A percentile compares a stretch with the other conserved stretches of the same genome.
Evolutionary conservation across 2,888 invertebrate species (phyloP).

Genomic region (Uloborus plumipes): DNA sequence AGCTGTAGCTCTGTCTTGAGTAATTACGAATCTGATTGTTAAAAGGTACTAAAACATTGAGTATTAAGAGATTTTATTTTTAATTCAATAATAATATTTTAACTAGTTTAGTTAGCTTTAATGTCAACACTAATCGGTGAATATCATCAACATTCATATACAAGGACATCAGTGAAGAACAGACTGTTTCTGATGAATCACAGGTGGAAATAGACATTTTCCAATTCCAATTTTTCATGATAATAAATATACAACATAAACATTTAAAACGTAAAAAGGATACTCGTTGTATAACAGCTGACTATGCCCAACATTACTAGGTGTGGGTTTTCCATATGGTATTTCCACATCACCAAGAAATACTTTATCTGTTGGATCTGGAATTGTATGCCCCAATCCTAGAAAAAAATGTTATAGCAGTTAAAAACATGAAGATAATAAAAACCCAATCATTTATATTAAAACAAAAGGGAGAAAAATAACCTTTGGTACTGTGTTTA

Average conservation of each 20-base stretch:
- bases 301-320: constrained; percentile 69
- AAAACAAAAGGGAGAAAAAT: not conserved
- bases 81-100: no score
- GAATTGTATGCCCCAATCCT: constrained; percentile 83
- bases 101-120: no score
- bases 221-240: no score
- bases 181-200: no score
- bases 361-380: constrained; percentile 79
- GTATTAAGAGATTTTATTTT: no score
- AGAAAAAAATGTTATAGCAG: constrained; percentile 6
- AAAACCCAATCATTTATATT: not conserved
- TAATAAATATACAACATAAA: not conserved
- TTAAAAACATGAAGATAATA: not conserved
- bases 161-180: no score
- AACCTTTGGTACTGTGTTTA: constrained; percentile 89
- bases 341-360: constrained; percentile 81
- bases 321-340: constrained; percentile 80
- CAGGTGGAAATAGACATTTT: no score
- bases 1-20: not conserved
- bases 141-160: no score
- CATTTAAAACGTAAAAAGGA: constrained; percentile 75
- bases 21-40: not conserved
- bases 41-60: no score
- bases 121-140: no score
- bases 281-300: constrained; percentile 93